Base-by-base conservation (phyloP, 2,113 vertebrate genomes). In the Rhombomys opimus region DNA sequence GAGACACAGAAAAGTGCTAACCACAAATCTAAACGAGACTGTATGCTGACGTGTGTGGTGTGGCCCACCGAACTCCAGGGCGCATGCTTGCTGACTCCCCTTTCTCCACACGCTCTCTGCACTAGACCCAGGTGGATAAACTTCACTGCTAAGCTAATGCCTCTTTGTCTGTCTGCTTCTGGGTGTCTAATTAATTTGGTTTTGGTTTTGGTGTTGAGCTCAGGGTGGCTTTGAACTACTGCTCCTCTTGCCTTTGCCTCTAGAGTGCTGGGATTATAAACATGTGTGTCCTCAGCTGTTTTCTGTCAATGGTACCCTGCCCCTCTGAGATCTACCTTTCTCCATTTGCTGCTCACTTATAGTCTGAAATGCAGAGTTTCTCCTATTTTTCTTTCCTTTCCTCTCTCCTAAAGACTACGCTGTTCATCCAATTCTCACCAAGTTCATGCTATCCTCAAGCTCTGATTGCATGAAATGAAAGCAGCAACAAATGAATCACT, bases 41-140 rank as follows among this genome's bases (percentile, higher is more conserved):
- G 20, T 8, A 0, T 0, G 46, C n/a, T 57, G 5, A 87, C 81
- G 52, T 17, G 6, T 38, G 12, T 38, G 23, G 0, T 41, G 65
- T 35, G 67, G 50, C 27, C 25, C 23, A 2, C 0, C 2, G 12
- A 25, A 23, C 32, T 32, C 27, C 18, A 12, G 1, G 1, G 8
- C 6, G 0, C 7, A 1, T 1, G 4, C 68, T 11, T 12, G 27
- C 32, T 20, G 7, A n/a, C 27, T n/a, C 54, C 13, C 4, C 23
- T 77, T 8, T 22, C 35, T 7, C 6, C 0, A 3, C 0, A 22
- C 35, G 18, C 38, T 50, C 50, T 22, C 20, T 76, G 23, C 9
- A 63, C 73, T 22, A 50, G 80, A 32, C 78, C 27, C 18, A 46
- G 0, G 25, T 11, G 9, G 18, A 0, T 4, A 30, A 20, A 7